Evolutionary conservation across 1,140 invertebrate genomes (phyloP), one percentile per base, ranked within the genome.

Genomic region (Brachionus calyciflorus): DNA sequence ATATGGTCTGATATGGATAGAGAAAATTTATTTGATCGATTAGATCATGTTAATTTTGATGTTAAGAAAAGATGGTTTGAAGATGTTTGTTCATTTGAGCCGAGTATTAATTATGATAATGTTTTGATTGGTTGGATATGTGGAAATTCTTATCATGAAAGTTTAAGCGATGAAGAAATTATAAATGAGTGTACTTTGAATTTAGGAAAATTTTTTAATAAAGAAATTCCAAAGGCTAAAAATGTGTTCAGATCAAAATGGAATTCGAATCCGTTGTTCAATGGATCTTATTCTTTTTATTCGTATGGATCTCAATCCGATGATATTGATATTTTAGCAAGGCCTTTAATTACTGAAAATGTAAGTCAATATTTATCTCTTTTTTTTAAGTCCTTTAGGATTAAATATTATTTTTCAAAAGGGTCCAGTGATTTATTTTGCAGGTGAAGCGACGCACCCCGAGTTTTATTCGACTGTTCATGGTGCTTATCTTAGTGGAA

Each of bases 391-490:
- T 19, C 24, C n/a, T n/a, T n/a, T n/a, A n/a, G n/a, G n/a, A 26
- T 30, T 69, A n/a, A 30, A 19, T 7, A 26, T 1, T 65, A 1
- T 21, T 37, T 33, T 21, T 46, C n/a, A n/a, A n/a, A 3, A 76
- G 73, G 37, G 93, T 91, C 91, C 91, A 63, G 86, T 87, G 12
- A 82, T 94, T 76, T 84, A 92, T 76, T 96, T 96, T 88, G 93
- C 93, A 78, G 93, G 94, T 17, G 93, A 96, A 87, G 93, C 95
- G 78, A 96, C 93, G 3, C 93, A 96, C 86, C 90, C 90, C 80
- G 91, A 89, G 80, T 96, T 94, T 83, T 96, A 94, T 83, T 95
- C 93, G 17, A 96, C 93, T 4, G 93, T 93, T 28, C 93, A 96
- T 82, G 94, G 93, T 10, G 94, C 93, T 4, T 93, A 93, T 81